Evolutionary conservation across 2,113 vertebrate genomes (phyloP), one percentile per base, ranked within the genome.

Genomic region (Martes martes): DNA sequence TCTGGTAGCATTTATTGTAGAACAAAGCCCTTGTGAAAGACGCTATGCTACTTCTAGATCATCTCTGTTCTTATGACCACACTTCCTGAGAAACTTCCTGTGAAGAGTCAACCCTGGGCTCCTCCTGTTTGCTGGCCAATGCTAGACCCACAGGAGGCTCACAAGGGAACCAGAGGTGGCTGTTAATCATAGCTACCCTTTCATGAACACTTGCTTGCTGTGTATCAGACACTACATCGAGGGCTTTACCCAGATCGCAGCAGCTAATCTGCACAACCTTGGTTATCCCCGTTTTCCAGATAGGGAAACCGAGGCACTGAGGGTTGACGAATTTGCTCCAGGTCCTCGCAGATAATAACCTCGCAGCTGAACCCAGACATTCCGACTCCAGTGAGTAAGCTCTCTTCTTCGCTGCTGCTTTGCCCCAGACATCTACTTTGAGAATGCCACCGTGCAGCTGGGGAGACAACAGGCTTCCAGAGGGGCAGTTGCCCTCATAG

Each of bases 31-130:
- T 84, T 21, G 36, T 83, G 90, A 57, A 67, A 65, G 89, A 92
- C 2, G 36, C 73, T 16, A 21, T 47, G 16, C 84, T 19, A 6
- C 87, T 59, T 93, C 83, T 67, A 71, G 76, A 33, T 92, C 83
- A 81, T 45, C 86, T 93, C 67, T 87, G 42, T 84, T 95, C 82
- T 92, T 85, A 71, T 93, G 94, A 95, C 47, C 59, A 55, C n/a
- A 55, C 59, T 97, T 95, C 88, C 92, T 95, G 90, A 95, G 83
- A 97, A 95, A 67, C 52, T 23, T 45, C 11, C 42, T 8, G 31
- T 73, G 39, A 92, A 94, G 57, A 90, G 59, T n/a, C 21, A 19
- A 52, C 31, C 4, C 18, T 45, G 93, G 33, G 13, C 16, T 36
- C 19, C 18, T 57, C 86, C 11, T n/a, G 36, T 26, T 69, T 36